Percentiles rank a stretch among this genome's conserved stretches.
Conservation (phyloP, 1,140 invertebrate species). For the Hypsibius dujardini region DNA sequence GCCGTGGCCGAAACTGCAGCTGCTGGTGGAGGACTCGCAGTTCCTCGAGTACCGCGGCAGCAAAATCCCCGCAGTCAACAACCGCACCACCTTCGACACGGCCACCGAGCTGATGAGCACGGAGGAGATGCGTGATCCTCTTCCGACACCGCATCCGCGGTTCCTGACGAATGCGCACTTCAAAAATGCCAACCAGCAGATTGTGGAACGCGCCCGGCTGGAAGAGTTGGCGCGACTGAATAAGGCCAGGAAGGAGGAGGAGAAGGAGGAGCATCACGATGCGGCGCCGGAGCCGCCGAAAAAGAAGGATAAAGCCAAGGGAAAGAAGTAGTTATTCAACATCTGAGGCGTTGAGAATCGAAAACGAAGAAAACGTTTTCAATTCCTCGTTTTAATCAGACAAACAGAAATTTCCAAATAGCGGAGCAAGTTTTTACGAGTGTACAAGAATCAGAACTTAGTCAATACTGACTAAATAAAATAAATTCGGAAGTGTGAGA, state of each 20-base stretch:
- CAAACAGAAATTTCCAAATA: too few relatives aligned
- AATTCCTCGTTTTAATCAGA: too few relatives aligned
- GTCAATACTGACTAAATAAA: too few relatives aligned
- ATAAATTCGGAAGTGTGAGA: too few relatives aligned
- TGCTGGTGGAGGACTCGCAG: neutral
- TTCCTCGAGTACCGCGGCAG: neutral
- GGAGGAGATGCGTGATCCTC: neutral
- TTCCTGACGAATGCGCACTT: neutral
- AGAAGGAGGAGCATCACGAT: neutral
- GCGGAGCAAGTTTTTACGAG: neutral
- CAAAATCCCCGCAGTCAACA: neutral
- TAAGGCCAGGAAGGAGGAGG: neutral
- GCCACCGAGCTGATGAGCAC: neutral
- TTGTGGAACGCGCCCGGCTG: neutral
- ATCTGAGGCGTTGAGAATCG: too few relatives aligned
- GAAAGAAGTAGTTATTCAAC: too few relatives aligned
- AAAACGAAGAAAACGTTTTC: too few relatives aligned
- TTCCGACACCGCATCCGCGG: neutral
- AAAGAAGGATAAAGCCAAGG: neutral
- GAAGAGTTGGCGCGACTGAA: neutral
- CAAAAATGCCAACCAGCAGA: neutral
- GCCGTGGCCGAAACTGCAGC: neutral
- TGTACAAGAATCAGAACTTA: too few relatives aligned
- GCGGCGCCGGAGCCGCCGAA: neutral
- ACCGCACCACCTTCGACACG: neutral